phyloP scores from a whole-genome alignment of 2,797 vertebrate species.

The Spheniscus humboldti region DNA sequence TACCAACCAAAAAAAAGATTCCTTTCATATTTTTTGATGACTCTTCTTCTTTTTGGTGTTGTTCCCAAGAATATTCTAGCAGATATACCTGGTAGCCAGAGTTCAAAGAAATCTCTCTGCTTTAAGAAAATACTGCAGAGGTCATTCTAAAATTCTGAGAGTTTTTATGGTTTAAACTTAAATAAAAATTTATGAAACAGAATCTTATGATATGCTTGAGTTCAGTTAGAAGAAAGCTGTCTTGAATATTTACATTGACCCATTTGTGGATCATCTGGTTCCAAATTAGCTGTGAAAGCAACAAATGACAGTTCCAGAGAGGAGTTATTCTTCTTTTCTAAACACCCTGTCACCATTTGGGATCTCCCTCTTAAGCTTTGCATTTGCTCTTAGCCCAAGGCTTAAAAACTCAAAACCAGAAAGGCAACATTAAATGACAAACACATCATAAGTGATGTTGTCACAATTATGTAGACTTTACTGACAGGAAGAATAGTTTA shows the following conservation, averaged over 20 bases:
- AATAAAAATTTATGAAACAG: neutral
- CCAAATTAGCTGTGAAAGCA: neutral
- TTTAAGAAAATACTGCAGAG: neutral
- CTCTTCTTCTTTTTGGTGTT: neutral
- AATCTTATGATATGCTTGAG: neutral
- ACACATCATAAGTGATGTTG: neutral
- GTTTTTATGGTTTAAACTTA: neutral
- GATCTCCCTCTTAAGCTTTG: neutral
- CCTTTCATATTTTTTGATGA: neutral
- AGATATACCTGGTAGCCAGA: neutral
- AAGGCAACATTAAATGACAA: neutral
- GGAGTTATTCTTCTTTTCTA: neutral
- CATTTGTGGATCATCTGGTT: neutral
- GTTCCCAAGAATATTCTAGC: neutral
- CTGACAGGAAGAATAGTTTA: neutral
- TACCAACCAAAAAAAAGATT: fast-evolving
- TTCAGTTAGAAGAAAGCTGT: neutral
- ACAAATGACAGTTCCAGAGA: neutral
- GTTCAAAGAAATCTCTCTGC: neutral
- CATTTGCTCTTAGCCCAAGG: neutral
- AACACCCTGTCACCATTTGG: neutral
- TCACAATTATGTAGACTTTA: neutral
- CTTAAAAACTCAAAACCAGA: neutral
- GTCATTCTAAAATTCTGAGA: neutral
- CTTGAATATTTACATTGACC: neutral